Evolutionary conservation across 2,113 vertebrate species (phyloP).

Genomic region (Oryzias melastigma): DNA sequence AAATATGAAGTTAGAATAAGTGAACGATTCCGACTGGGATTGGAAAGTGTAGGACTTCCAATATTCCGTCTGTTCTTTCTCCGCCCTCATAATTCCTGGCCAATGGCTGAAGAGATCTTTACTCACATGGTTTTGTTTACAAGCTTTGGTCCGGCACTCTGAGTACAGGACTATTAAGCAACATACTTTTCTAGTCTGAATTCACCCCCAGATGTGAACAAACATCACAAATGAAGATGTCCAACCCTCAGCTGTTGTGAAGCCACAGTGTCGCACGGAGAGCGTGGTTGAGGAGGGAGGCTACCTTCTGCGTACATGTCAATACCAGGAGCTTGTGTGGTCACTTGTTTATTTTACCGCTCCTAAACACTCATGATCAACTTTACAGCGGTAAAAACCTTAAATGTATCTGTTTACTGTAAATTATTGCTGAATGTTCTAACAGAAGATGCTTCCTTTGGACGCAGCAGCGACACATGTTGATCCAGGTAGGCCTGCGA

Average conservation of each 20-base stretch:
- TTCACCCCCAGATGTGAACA: conserved; percentile 23
- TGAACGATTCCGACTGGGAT: no score
- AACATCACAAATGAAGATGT: conserved; percentile 45
- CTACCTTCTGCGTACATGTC: conserved; percentile 66
- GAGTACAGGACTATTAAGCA: no score
- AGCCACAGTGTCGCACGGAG: neutral
- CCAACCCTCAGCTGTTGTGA: neutral
- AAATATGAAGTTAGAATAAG: no score
- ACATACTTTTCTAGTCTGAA: no score
- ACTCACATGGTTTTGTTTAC: no score
- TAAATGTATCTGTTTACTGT: no score
- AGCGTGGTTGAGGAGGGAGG: conserved; percentile 25
- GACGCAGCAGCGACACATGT: conserved; percentile 32
- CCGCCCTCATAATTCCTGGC: no score
- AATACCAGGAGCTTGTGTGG: conserved; percentile 54
- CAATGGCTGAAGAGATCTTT: no score
- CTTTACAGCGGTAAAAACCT: neutral
- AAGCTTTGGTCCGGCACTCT: no score
- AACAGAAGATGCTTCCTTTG: neutral
- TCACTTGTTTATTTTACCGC: conserved; percentile 22
- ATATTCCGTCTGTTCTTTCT: no score
- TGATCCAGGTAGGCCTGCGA: conserved; percentile 33
- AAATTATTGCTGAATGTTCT: neutral
- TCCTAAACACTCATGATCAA: neutral
- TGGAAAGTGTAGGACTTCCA: no score